Percentiles rank a stretch among this genome's conserved stretches.
Evolutionary conservation across 2,888 invertebrate genomes (phyloP).

Genomic region (Cerastis rubricosa): DNA sequence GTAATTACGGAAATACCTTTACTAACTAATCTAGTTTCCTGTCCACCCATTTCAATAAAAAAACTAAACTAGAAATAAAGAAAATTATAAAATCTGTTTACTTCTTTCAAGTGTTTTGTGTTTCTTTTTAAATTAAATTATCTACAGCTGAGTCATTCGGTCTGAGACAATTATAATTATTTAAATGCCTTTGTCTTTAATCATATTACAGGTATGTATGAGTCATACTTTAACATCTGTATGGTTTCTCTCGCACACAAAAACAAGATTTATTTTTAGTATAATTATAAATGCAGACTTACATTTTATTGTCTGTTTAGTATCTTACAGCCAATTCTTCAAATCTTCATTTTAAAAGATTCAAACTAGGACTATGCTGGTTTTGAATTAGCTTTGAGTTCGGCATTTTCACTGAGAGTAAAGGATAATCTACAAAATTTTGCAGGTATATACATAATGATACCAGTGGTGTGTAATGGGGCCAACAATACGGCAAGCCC

Average conservation of each 20-base stretch:
- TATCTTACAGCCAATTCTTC: neutral
- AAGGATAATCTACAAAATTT: neutral
- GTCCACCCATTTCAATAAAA: neutral
- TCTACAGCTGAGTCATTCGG: slow-evolving; percentile 21
- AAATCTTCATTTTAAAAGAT: too few species aligned
- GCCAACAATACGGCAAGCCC: too few species aligned
- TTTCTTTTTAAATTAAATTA: slow-evolving; percentile 13
- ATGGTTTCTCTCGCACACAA: slow-evolving; percentile 24
- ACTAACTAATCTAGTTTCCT: neutral
- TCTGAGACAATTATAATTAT: slow-evolving; percentile 22
- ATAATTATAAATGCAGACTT: neutral
- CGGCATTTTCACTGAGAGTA: neutral
- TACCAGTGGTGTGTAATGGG: too few species aligned
- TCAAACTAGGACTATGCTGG: neutral
- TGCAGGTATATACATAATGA: neutral
- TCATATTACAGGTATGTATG: slow-evolving; percentile 16
- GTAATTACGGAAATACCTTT: neutral
- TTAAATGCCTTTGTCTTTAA: slow-evolving; percentile 32
- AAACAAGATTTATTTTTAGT: neutral
- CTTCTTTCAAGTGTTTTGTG: neutral
- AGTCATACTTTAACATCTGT: slow-evolving; percentile 10
- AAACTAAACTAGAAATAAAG: neutral
- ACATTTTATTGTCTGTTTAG: neutral
- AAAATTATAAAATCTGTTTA: neutral
- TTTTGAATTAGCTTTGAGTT: neutral